These are phyloP conservation scores for Sarcophaga bullata DNA, from an alignment of 1,140 invertebrate species.

Conservation along the genomic window DNA sequence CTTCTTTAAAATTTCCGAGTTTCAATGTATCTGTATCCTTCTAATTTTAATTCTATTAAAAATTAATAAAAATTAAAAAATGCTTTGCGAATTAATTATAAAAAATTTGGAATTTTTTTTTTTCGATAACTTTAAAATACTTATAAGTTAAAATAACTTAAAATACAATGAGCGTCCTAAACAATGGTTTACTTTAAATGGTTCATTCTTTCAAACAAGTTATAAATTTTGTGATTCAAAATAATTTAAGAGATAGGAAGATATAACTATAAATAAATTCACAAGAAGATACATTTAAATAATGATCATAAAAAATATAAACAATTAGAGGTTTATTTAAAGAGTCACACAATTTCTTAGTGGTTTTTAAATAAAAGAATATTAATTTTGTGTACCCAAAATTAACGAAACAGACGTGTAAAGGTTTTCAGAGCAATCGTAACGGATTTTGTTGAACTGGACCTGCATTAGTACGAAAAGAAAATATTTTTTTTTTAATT, in stretches of 20 bases:
- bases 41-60: background rate
- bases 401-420: slow-evolving; percentile 79
- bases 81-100: slow-evolving; percentile 1
- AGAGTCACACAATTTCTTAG: background rate
- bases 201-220: slow-evolving; percentile 29
- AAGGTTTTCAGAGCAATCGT: slow-evolving; percentile 78
- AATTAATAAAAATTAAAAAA: background rate
- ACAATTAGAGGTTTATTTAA: slow-evolving; percentile 5
- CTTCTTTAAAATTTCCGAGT: background rate
- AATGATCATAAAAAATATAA: slow-evolving; percentile 8
- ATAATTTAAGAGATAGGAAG: background rate
- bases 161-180: slow-evolving; percentile 9
- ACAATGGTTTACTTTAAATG: slow-evolving; percentile 21
- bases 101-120: slow-evolving; percentile 34
- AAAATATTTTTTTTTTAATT: background rate
- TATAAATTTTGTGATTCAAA: slow-evolving; percentile 26
- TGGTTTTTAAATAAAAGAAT: background rate
- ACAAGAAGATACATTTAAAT: slow-evolving; percentile 27
- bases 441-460: slow-evolving; percentile 76
- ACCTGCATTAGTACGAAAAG: slow-evolving; percentile 66
- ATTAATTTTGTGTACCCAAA: background rate
- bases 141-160: slow-evolving; percentile 19
- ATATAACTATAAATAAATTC: slow-evolving; percentile 26
- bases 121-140: slow-evolving; percentile 27
- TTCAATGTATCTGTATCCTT: background rate